Evolutionary conservation across 2,888 invertebrate species (phyloP).

Genomic region (Glaucopsyche alexis): DNA sequence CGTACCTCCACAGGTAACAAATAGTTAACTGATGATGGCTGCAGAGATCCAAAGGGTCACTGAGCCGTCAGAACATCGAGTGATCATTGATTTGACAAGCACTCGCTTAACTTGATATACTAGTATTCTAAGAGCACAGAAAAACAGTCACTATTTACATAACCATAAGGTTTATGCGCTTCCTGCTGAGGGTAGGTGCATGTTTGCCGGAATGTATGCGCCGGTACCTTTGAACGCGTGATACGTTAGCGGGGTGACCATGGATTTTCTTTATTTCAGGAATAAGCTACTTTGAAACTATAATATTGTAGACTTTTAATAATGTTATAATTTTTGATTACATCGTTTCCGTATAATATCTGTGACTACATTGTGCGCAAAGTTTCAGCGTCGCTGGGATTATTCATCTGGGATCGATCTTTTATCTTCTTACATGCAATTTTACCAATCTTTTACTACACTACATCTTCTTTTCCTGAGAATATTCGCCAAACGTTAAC

Average conservation of each 20-base stretch:
- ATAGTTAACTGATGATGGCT: slow-evolving; percentile 19
- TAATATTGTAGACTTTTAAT: no score
- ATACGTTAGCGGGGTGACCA: slow-evolving; percentile 32
- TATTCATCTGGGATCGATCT: no score
- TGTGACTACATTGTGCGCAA: no score
- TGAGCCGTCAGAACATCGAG: slow-evolving; percentile 43
- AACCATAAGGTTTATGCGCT: slow-evolving; percentile 6
- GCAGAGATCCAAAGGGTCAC: slow-evolving; percentile 35
- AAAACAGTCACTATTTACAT: slow-evolving; percentile 30
- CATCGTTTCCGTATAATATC: no score
- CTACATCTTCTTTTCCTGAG: no score
- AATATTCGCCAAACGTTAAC: no score
- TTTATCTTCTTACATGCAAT: no score
- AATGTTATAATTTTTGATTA: no score
- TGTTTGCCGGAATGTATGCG: slow-evolving; percentile 35
- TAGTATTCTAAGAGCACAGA: not conserved
- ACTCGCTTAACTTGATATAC: slow-evolving; percentile 35
- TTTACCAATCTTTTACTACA: no score
- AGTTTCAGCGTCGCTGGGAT: no score
- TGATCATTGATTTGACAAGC: slow-evolving; percentile 49
- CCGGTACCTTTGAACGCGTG: slow-evolving; percentile 43
- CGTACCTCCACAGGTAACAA: slow-evolving; percentile 23
- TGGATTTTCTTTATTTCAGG: not conserved
- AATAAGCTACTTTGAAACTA: not conserved
- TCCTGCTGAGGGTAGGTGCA: slow-evolving; percentile 13